Evolutionary conservation across 2,888 invertebrate genomes (phyloP).

Genomic region (Biston stratarius): DNA sequence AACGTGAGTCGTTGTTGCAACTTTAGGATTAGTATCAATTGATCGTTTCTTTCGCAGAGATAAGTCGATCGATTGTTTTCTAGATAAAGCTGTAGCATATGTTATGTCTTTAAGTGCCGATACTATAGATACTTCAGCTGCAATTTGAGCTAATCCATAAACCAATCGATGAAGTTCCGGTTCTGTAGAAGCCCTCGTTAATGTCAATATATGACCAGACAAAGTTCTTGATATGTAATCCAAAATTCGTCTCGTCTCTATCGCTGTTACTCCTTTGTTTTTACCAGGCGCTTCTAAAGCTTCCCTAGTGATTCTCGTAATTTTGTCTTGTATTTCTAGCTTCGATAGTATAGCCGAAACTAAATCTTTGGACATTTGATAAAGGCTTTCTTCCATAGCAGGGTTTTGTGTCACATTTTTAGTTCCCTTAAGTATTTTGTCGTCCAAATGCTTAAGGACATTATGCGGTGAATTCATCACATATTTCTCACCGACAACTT

Average conservation of each 20-base stretch:
- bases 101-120: conserved; percentile 80
- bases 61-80: conserved; percentile 79
- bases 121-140: conserved; percentile 80
- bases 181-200: conserved; percentile 79
- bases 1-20: conserved; percentile 43
- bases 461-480: conserved; percentile 69
- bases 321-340: conserved; percentile 80
- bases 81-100: conserved; percentile 74
- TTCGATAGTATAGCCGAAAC: conserved; percentile 78
- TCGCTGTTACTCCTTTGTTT: conserved; percentile 79
- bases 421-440: conserved; percentile 67
- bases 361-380: conserved; percentile 77
- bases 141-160: conserved; percentile 80
- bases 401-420: conserved; percentile 78
- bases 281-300: conserved; percentile 79
- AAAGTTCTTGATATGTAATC: conserved; percentile 80
- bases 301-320: conserved; percentile 78
- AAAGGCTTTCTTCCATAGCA: conserved; percentile 76
- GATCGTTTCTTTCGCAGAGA: conserved; percentile 73
- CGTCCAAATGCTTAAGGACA: conserved; percentile 73
- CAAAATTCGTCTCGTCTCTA: conserved; percentile 78
- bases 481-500: conserved; percentile 57
- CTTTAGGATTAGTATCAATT: conserved; percentile 37
- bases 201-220: conserved; percentile 75
- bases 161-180: conserved; percentile 79